A percentile compares a stretch with the other conserved stretches of the same genome.
These are phyloP conservation scores for Muntiacus reevesi DNA, from an alignment of 2,113 vertebrate species.

Conservation along the genomic window DNA sequence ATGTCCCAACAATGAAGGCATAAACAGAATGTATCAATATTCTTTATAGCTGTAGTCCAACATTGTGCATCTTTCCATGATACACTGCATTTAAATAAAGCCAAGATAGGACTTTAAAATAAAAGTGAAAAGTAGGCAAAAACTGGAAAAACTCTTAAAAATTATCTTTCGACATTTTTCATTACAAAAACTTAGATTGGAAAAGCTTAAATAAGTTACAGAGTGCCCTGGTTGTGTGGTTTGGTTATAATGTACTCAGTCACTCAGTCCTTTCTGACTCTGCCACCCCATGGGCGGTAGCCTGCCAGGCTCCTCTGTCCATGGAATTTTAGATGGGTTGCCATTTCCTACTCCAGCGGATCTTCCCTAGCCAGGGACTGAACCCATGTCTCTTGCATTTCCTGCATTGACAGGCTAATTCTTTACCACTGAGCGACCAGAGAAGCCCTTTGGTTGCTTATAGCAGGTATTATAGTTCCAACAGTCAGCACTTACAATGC, in stretches of 20 bases:
- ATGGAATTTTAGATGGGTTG: neutral
- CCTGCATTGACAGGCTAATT: neutral
- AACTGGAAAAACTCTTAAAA: neutral
- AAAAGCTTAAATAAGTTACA: neutral
- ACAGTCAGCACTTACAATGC: neutral
- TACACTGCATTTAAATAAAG: neutral
- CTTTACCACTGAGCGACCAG: neutral
- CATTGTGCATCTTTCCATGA: neutral
- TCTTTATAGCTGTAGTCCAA: neutral
- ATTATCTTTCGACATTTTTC: neutral
- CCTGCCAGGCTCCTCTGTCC: neutral
- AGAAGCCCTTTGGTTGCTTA: neutral
- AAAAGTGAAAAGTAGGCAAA: neutral
- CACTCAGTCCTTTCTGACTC: neutral
- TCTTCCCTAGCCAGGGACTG: neutral
- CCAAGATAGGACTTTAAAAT: neutral
- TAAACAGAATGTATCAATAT: neutral
- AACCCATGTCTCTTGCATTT: neutral
- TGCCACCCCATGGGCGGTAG: neutral
- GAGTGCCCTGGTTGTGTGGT: neutral
- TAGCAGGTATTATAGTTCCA: neutral
- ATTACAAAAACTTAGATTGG: neutral
- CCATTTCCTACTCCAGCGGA: neutral
- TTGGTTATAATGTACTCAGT: neutral
- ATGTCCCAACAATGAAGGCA: neutral